phyloP scores from a whole-genome alignment of 1,140 invertebrate species.

The Hestina assimilis region DNA sequence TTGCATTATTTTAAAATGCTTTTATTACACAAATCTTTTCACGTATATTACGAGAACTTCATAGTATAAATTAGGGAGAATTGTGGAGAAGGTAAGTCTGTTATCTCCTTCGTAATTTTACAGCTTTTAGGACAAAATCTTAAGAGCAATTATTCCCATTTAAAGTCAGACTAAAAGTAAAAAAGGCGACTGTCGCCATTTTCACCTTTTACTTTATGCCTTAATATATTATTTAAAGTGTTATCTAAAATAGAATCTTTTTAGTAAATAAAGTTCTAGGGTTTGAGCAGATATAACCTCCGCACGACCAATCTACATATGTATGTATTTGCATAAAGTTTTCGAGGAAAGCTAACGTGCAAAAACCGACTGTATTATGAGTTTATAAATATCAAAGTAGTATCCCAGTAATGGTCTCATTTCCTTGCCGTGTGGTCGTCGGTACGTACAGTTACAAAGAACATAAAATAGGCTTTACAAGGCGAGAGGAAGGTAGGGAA shows the following conservation, averaged over 20 bases:
- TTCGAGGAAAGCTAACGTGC: background rate
- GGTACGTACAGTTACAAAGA: constrained; percentile 31
- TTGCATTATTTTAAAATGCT: background rate
- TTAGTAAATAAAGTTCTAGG: too few species aligned
- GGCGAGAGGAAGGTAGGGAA: constrained; percentile 39
- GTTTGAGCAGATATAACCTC: background rate
- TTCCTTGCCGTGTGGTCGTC: constrained; percentile 21
- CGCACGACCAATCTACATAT: constrained; percentile 7
- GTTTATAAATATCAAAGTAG: constrained; percentile 23
- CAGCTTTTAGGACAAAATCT: constrained; percentile 48
- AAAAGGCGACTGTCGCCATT: constrained; percentile 20
- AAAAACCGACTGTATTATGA: constrained; percentile 17
- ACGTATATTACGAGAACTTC: constrained; percentile 49
- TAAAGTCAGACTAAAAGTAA: constrained; percentile 26
- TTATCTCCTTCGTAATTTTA: constrained; percentile 64
- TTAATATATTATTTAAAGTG: background rate
- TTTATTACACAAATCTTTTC: constrained; percentile 6
- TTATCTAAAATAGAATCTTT: background rate
- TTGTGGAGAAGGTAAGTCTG: constrained; percentile 49
- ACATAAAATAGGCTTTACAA: constrained; percentile 58
- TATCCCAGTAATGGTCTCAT: constrained; percentile 18
- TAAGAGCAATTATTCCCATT: constrained; percentile 49
- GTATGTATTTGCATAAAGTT: constrained; percentile 12
- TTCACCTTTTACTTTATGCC: constrained; percentile 1
- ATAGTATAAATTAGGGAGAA: constrained; percentile 58